Evolutionary conservation across 2,797 vertebrate species (phyloP), one percentile per base, ranked within the genome.

Genomic region (Prunella strophiata): DNA sequence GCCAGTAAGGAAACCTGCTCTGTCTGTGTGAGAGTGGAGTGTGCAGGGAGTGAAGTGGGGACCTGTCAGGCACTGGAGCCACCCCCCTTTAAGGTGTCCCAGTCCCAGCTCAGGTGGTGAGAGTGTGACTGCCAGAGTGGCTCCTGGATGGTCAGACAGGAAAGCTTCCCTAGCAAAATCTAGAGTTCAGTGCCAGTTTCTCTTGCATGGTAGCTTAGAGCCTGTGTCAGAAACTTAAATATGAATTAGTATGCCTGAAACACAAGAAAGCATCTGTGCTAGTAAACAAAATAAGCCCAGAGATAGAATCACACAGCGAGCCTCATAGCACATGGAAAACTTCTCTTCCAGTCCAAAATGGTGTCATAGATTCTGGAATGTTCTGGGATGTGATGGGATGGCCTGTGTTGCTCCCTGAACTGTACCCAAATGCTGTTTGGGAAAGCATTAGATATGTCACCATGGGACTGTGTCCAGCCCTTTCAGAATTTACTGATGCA

Each of bases 21-120:
- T 67, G 14, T 47, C 20, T n/a, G 27, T 50, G 29, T 50, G 63
- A 38, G 62, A 43, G 9, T 68, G 32, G 32, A 32, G 8, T 21
- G 32, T n/a, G 9, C 36, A 21, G 32, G 57, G 27, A 45, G 2
- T 43, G 4, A n/a, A 48, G 4, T 0, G 1, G 13, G 26, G 13
- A 55, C 36, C 42, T 1, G 1, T 17, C 2, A 2, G 63, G 36
- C 63, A 21, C 36, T 48, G 42, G 42, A 70, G 48, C 16, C 48
- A 34, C 9, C 4, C 5, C 3, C 2, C 5, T 4, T 5, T 8
- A 18, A 30, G 16, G 20, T 25, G 14, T 18, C 50, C 34, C 38
- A 8, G 25, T 34, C 51, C 38, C 79, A 58, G 51, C 51, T 47
- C 21, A 58, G 65, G 29, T 9, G 45, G 9, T 38, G 38, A 2